Evolutionary conservation across 2,797 vertebrate genomes (phyloP).

Genomic region (Acanthurus tractus): DNA sequence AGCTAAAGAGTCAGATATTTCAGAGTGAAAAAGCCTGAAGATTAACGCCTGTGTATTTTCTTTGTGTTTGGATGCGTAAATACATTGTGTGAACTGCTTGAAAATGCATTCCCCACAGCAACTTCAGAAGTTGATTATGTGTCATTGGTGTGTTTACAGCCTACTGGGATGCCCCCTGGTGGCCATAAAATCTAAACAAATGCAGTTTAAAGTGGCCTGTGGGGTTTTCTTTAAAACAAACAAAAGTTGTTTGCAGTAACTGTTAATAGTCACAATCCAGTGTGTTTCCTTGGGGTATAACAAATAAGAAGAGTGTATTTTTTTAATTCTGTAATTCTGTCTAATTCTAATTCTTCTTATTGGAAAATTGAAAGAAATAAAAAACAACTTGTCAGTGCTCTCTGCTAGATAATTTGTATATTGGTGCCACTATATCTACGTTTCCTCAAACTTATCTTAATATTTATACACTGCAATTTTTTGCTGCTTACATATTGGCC

Average conservation of each 20-base stretch:
- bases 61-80: background rate
- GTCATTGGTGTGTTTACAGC: too few relatives aligned
- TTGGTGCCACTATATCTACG: too few relatives aligned
- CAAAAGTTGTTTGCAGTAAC: background rate
- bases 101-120: background rate
- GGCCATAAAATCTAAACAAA: background rate
- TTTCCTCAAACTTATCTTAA: too few relatives aligned
- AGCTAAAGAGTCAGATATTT: background rate
- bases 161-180: background rate
- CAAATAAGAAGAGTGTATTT: background rate
- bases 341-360: too few relatives aligned
- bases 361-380: too few relatives aligned
- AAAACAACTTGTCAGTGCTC: too few relatives aligned
- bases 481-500: too few relatives aligned
- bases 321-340: too few relatives aligned
- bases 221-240: background rate
- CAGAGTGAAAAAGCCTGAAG: background rate
- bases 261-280: background rate
- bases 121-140: too few relatives aligned
- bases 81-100: background rate
- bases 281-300: background rate
- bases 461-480: too few relatives aligned
- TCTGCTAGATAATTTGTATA: too few relatives aligned
- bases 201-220: background rate
- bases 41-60: background rate